Evolutionary conservation across 30 jellyfish, hydroid and myxozoan species (phyloP).

Genomic region (Cassiopea andromeda): DNA sequence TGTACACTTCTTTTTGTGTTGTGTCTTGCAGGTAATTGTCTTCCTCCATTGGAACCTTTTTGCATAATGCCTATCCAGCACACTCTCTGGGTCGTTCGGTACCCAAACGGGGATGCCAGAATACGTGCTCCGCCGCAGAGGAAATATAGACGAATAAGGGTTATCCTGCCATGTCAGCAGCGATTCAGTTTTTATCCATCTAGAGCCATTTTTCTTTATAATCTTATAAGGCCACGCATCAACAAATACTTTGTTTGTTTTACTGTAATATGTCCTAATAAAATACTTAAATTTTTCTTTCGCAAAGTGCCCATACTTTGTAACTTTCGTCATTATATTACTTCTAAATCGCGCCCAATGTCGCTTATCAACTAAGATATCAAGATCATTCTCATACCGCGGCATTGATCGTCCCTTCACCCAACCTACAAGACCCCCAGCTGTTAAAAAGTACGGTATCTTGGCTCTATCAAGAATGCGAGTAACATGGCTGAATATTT

Average conservation of each 20-base stretch:
- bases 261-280: constrained; percentile 46
- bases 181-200: constrained; percentile 37
- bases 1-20: constrained; percentile 2
- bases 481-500: constrained; percentile 30
- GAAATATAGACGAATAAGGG: constrained; percentile 25
- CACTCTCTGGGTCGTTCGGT: constrained; percentile 55
- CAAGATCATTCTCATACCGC: constrained; percentile 62
- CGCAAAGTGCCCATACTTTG: constrained; percentile 11
- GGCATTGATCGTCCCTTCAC: constrained; percentile 31
- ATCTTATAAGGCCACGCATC: constrained; percentile 69
- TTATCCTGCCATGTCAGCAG: constrained; percentile 26
- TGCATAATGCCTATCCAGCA: constrained; percentile 50
- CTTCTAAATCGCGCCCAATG: constrained; percentile 37
- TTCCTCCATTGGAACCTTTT: constrained; percentile 38
- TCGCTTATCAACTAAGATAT: constrained; percentile 22
- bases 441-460: constrained; percentile 23
- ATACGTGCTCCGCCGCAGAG: constrained; percentile 23
- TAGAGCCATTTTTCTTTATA: background rate
- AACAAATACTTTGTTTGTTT: constrained; percentile 16
- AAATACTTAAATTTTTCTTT: constrained; percentile 7
- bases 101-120: constrained; percentile 55
- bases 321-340: background rate
- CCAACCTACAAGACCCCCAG: constrained; percentile 74
- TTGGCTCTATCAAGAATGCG: constrained; percentile 3
- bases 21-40: constrained; percentile 17